Evolutionary conservation across 1,140 invertebrate species (phyloP).

Genomic region (Eumeta japonica): DNA sequence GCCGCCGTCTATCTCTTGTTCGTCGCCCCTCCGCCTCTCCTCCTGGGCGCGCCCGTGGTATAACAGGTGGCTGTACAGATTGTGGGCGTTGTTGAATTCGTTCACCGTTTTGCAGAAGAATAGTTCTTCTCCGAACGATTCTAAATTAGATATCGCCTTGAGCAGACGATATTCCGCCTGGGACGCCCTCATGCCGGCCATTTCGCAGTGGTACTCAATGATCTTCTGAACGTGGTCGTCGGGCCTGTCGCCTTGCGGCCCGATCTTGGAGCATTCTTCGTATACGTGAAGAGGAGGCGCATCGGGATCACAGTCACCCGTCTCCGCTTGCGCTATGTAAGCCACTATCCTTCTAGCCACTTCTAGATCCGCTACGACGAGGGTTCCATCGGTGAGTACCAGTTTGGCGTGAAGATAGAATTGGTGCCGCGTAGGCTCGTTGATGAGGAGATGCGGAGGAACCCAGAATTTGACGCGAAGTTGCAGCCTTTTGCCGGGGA

Average conservation of each 20-base stretch:
- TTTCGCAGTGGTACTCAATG: constrained; percentile 62
- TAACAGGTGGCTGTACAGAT: constrained; percentile 49
- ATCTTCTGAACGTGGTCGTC: constrained; percentile 64
- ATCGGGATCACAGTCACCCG: constrained; percentile 65
- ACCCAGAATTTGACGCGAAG: constrained; percentile 85
- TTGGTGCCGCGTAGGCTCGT: constrained; percentile 79
- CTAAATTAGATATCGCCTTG: constrained; percentile 74
- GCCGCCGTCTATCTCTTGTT: constrained; percentile 49
- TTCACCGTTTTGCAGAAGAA: constrained; percentile 70
- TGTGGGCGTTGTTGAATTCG: constrained; percentile 43
- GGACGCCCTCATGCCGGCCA: constrained; percentile 45
- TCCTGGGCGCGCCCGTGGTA: constrained; percentile 44
- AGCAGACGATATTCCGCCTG: constrained; percentile 78
- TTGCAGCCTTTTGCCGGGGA: constrained; percentile 62
- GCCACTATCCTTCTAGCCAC: constrained; percentile 73
- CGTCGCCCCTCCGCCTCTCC: constrained; percentile 43
- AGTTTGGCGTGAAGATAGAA: constrained; percentile 80
- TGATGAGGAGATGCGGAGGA: constrained; percentile 79
- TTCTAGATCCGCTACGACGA: constrained; percentile 67
- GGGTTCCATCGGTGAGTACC: constrained; percentile 70
- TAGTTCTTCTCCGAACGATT: constrained; percentile 80
- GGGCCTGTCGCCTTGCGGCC: constrained; percentile 61
- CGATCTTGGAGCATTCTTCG: constrained; percentile 63
- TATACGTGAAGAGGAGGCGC: constrained; percentile 62
- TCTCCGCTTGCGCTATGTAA: constrained; percentile 73